A percentile compares a stretch with the other conserved stretches of the same genome.
Evolutionary conservation across 2,113 vertebrate species (phyloP).

Genomic region (Clinocottus analis): DNA sequence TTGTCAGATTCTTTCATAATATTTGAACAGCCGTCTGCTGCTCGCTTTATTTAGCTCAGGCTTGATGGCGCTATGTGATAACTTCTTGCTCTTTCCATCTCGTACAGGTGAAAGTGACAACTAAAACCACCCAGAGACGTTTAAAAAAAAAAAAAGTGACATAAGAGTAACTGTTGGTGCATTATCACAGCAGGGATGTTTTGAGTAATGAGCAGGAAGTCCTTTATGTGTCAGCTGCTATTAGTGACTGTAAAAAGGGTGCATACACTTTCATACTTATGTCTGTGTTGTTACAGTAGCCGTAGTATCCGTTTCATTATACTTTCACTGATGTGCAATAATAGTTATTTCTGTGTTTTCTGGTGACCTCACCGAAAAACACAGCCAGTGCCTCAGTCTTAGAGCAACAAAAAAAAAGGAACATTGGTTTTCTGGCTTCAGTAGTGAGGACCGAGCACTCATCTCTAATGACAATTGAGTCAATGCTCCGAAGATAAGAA

Average conservation of each 20-base stretch:
- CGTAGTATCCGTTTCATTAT: not conserved
- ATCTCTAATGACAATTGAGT: slow-evolving; percentile 39
- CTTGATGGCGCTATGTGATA: slow-evolving; percentile 73
- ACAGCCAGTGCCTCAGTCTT: too few relatives aligned
- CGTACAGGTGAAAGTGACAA: slow-evolving; percentile 45
- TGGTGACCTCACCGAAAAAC: too few relatives aligned
- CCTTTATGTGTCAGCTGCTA: slow-evolving; percentile 6
- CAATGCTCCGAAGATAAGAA: slow-evolving; percentile 52
- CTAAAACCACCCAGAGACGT: slow-evolving; percentile 39
- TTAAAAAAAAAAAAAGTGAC: slow-evolving; percentile 12
- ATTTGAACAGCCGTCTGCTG: slow-evolving; percentile 82
- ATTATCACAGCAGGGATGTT: slow-evolving; percentile 33
- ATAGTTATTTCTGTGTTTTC: slow-evolving; percentile 9
- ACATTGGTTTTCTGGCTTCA: too few relatives aligned
- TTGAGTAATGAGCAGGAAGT: slow-evolving; percentile 11
- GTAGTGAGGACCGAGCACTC: slow-evolving; percentile 9
- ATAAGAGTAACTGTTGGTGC: slow-evolving; percentile 3
- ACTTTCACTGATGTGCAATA: not conserved
- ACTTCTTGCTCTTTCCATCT: slow-evolving; percentile 58
- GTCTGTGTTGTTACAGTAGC: not conserved
- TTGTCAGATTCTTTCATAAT: slow-evolving; percentile 84
- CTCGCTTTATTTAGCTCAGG: slow-evolving; percentile 76
- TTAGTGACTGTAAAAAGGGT: slow-evolving; percentile 7
- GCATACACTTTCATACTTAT: not conserved
- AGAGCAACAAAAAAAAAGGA: too few relatives aligned